Evolutionary conservation across 2,888 invertebrate species (phyloP).

Genomic region (Tethea ocularis): DNA sequence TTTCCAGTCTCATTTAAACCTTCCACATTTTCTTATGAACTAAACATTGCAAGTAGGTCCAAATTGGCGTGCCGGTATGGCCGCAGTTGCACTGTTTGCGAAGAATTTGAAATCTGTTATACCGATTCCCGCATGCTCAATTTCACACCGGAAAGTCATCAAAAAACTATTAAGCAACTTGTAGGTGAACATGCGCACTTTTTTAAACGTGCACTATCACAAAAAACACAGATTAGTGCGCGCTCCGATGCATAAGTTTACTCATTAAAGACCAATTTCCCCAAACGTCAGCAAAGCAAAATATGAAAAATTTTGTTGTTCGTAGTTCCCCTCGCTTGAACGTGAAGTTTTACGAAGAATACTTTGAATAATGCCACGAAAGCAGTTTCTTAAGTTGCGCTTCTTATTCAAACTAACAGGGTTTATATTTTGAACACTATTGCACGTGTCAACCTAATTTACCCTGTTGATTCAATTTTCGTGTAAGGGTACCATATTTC

Average conservation of each 20-base stretch:
- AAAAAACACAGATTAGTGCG: conserved; percentile 45
- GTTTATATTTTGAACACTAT: conserved; percentile 37
- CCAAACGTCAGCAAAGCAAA: conserved; percentile 53
- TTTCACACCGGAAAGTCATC: conserved; percentile 49
- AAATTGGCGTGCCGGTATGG: conserved; percentile 5
- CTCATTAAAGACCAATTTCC: conserved; percentile 62
- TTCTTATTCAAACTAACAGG: conserved; percentile 39
- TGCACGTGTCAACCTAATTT: conserved; percentile 67
- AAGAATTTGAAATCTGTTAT: conserved; percentile 15
- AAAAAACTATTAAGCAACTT: conserved; percentile 59
- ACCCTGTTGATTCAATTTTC: conserved; percentile 76
- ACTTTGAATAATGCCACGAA: conserved; percentile 49
- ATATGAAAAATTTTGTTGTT: conserved; percentile 53
- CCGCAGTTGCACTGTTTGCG: conserved; percentile 4
- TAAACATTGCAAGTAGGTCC: background rate
- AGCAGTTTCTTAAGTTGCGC: conserved; percentile 37
- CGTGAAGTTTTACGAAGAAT: conserved; percentile 47
- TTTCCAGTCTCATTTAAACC: no score
- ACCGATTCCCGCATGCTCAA: conserved; percentile 30
- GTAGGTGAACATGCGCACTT: conserved; percentile 45
- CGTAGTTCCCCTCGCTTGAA: conserved; percentile 32
- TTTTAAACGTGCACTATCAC: conserved; percentile 35
- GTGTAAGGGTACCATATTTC: conserved; percentile 72
- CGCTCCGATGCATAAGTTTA: conserved; percentile 55
- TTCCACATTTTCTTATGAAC: background rate